Conservation (phyloP, 2,113 vertebrate species). For the Romanogobio albipinnatus region DNA sequence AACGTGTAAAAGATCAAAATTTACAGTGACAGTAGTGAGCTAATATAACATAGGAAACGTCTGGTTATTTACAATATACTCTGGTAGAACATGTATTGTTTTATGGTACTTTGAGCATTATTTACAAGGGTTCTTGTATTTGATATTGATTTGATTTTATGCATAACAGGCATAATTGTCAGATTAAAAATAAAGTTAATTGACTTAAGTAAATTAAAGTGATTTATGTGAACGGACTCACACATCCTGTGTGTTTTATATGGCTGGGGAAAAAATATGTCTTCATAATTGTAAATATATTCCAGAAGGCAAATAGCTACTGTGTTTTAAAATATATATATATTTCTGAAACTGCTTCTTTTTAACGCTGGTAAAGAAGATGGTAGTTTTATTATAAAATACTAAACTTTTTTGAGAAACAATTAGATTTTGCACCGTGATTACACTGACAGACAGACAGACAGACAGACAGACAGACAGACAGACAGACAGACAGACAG, state of each 20-base stretch:
- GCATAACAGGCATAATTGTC: background rate
- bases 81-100: background rate
- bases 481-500: too few relatives aligned
- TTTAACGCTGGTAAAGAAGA: too few relatives aligned
- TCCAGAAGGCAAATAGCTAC: background rate
- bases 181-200: background rate
- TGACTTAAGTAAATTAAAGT: background rate
- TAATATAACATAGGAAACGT: background rate
- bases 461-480: too few relatives aligned
- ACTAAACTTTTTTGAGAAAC: too few relatives aligned
- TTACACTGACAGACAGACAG: too few relatives aligned
- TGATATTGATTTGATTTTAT: background rate
- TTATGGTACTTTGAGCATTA: background rate
- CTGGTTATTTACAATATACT: conserved; percentile 1
- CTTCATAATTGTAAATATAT: background rate
- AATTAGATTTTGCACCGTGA: too few relatives aligned
- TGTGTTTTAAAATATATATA: too few relatives aligned
- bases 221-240: background rate
- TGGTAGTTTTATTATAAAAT: too few relatives aligned
- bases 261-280: background rate
- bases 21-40: background rate
- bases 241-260: background rate
- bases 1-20: background rate
- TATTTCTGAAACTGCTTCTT: too few relatives aligned
- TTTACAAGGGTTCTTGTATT: background rate